Percentiles rank a stretch among this genome's conserved stretches.
These are phyloP conservation scores for Podarcis raffonei DNA, from an alignment of 2,113 vertebrate species.

Conservation along the genomic window DNA sequence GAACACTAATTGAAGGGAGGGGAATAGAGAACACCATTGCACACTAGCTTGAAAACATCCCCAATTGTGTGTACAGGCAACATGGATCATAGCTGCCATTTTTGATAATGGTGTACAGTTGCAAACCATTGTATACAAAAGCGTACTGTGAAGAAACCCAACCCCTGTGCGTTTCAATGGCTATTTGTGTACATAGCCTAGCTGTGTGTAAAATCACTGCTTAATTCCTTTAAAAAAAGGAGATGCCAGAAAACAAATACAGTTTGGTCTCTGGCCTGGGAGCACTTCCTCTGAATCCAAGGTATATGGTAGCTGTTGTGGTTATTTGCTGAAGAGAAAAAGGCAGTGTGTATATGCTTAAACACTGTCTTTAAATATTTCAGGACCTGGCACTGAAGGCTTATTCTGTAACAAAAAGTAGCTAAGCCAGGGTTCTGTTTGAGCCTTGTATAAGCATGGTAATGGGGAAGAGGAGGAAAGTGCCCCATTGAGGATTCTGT, in stretches of 20 bases:
- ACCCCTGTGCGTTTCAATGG: no score
- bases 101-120: no score
- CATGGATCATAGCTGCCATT: no score
- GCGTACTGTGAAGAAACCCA: no score
- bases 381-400: neutral
- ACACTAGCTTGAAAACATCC: no score
- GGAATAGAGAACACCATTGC: no score
- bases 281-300: neutral
- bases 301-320: no score
- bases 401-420: no score
- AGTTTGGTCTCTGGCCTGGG: neutral
- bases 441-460: neutral
- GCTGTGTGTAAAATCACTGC: conserved; percentile 36
- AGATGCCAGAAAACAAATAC: neutral
- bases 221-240: neutral
- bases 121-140: no score
- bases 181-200: no score
- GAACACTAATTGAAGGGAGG: no score
- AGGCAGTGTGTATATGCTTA: neutral
- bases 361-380: neutral
- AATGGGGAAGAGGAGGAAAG: neutral
- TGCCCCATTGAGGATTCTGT: conserved; percentile 48
- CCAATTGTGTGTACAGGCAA: no score
- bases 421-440: neutral
- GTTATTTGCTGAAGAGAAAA: neutral